Percentiles rank a stretch among this genome's conserved stretches.
phyloP scores from a whole-genome alignment of 2,888 invertebrate species.

The Stenotaenia linearis region DNA sequence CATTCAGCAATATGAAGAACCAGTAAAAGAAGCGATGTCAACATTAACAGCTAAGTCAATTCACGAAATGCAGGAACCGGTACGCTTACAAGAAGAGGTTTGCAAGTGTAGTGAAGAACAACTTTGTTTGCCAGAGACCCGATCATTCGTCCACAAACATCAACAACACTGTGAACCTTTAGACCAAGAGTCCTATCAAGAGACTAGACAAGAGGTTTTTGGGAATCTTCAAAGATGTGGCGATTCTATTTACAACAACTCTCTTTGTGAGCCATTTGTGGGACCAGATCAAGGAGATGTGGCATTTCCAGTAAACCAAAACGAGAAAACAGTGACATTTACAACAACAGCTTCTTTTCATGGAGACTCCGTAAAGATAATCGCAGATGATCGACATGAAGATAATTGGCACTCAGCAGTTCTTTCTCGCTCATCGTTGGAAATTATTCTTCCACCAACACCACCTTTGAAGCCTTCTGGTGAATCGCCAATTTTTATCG shows the following conservation, averaged over 20 bases:
- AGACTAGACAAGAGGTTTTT: neutral
- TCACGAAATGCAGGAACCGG: too few species aligned
- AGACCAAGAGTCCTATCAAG: neutral
- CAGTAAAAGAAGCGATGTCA: neutral
- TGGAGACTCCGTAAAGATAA: neutral
- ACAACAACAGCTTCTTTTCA: neutral
- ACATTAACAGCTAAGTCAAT: too few species aligned
- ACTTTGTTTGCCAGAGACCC: too few species aligned
- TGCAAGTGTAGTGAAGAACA: too few species aligned
- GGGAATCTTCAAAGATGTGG: neutral
- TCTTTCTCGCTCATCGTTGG: too few species aligned
- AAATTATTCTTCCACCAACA: neutral
- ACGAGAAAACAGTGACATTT: neutral
- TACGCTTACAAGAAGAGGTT: too few species aligned
- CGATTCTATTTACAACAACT: neutral
- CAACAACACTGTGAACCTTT: neutral
- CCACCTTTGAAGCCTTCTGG: neutral
- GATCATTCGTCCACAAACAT: neutral
- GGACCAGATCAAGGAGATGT: neutral
- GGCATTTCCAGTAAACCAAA: neutral
- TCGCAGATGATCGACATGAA: too few species aligned
- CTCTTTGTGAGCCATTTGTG: neutral
- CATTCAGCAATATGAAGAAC: neutral
- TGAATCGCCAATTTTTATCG: neutral
- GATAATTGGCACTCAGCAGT: neutral